These are phyloP conservation scores for Channa maculata DNA, from an alignment of 2,113 vertebrate genomes.

Conservation along the genomic window DNA sequence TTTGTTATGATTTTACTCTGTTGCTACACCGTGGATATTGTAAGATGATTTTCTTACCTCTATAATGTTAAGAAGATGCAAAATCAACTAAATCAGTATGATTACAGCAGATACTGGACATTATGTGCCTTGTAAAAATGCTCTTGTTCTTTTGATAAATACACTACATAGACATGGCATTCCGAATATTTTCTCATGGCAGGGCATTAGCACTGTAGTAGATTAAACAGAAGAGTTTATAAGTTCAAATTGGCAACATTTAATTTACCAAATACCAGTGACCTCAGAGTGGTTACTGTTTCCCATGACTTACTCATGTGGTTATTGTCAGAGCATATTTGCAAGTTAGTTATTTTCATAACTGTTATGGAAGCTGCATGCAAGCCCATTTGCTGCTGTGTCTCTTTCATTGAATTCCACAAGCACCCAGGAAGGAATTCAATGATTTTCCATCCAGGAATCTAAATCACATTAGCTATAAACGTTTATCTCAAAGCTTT, in stretches of 20 bases:
- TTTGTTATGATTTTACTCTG: conserved; percentile 29
- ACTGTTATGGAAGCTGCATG: conserved; percentile 41
- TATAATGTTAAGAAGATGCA: conserved; percentile 6
- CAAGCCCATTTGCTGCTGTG: conserved; percentile 29
- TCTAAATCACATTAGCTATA: conserved; percentile 8
- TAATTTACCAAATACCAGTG: conserved; percentile 37
- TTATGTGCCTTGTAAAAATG: too few relatives aligned
- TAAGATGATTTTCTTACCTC: conserved; percentile 10
- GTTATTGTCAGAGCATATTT: conserved; percentile 24
- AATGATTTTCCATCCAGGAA: conserved; percentile 5
- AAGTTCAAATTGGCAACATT: conserved; percentile 42
- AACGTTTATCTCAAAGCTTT: background rate
- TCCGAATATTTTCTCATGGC: background rate
- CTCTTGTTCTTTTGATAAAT: background rate
- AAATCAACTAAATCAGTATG: background rate
- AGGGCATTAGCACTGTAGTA: background rate
- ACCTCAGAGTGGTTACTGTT: conserved; percentile 32
- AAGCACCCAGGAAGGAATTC: background rate
- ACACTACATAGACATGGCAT: background rate
- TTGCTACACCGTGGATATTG: conserved; percentile 7
- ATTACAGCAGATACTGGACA: conserved; percentile 1
- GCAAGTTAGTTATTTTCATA: conserved; percentile 18
- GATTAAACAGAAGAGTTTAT: conserved; percentile 28
- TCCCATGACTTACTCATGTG: conserved; percentile 31
- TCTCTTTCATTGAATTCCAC: conserved; percentile 12